Evolutionary conservation across 2,113 vertebrate species (phyloP), one percentile per base, ranked within the genome.

Genomic region (Salvelinus sp.): DNA sequence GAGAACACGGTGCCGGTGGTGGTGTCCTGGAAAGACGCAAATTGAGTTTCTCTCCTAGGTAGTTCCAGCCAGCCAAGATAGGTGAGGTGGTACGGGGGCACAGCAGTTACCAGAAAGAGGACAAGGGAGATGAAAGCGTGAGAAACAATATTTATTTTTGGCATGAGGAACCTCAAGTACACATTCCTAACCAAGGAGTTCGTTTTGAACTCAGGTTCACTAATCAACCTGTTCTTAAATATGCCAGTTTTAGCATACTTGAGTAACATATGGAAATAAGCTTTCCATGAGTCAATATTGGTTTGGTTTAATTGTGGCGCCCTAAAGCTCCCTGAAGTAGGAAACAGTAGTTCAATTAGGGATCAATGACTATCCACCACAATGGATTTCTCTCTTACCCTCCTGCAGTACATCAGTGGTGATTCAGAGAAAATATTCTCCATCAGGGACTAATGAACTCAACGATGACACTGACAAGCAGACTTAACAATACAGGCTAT

Each of bases 1-100:
- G 27, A 69, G 68, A 62, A 23, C 23, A 23, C 23, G 23, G 23
- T 48, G 70, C 68, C 63, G 47, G 12, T 60, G 14, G 47, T 60
- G 18, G n/a, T 58, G 60, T 48, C 13, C 13, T 4, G 12, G 73
- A 78, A 33, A 14, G 73, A 70, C 72, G 73, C 74, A 79, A 33
- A 30, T 30, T 27, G 48, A 73, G 63, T 64, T 60, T 54, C 16
- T 76, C 23, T 70, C 14, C 44, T 22, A 2, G 57, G 16, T 60
- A 60, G 13, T 5, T 20, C 50, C 5, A 33, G 30, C 9, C 70
- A 50, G 71, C 75, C 22, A 63, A 9, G 63, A 1, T 30, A 65
- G 23, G 7, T 18, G 50, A 54, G 3, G 4, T 4, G 14, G 3
- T 18, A 18, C 3, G 16, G 0, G 0, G 50, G 13, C 50, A 16